Evolutionary conservation across 1,140 invertebrate genomes (phyloP).

Genomic region (Rhynchophorus ferrugineus): DNA sequence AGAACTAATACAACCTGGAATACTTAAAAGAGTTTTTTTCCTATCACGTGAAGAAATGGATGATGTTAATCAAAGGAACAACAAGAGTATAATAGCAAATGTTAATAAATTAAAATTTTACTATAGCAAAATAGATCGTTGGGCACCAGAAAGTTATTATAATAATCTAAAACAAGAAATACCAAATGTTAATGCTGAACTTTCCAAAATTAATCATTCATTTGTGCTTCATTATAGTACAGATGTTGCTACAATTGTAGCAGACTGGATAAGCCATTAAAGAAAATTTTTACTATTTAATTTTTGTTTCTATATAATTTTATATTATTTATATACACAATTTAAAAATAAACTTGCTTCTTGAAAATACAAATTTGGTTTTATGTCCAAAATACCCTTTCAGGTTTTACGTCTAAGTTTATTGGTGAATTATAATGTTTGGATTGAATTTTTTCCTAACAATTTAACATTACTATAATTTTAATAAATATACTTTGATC

Average conservation of each 20-base stretch:
- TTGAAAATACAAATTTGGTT: too few relatives aligned
- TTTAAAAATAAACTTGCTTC: too few relatives aligned
- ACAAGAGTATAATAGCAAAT: conserved; percentile 46
- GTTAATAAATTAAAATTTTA: conserved; percentile 60
- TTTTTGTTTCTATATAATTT: neutral
- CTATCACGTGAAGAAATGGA: conserved; percentile 59
- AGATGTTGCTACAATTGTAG: conserved; percentile 55
- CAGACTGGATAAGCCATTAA: conserved; percentile 32
- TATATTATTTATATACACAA: neutral
- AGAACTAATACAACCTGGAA: conserved; percentile 46
- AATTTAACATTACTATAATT: too few relatives aligned
- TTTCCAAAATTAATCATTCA: conserved; percentile 64
- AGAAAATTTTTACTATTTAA: neutral
- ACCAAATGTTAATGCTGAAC: conserved; percentile 53
- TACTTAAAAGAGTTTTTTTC: conserved; percentile 49
- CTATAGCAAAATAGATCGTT: conserved; percentile 66
- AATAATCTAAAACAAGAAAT: conserved; percentile 51
- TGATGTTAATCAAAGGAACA: conserved; percentile 50
- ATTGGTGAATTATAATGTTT: too few relatives aligned
- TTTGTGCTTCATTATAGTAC: conserved; percentile 62
- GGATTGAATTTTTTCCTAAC: too few relatives aligned
- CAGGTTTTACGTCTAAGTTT: too few relatives aligned
- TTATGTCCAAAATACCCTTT: too few relatives aligned
- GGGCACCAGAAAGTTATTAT: conserved; percentile 64
- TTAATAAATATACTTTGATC: too few relatives aligned